Conservation (phyloP, 2,888 invertebrate genomes). For the Peribatodes rhomboidaria region DNA sequence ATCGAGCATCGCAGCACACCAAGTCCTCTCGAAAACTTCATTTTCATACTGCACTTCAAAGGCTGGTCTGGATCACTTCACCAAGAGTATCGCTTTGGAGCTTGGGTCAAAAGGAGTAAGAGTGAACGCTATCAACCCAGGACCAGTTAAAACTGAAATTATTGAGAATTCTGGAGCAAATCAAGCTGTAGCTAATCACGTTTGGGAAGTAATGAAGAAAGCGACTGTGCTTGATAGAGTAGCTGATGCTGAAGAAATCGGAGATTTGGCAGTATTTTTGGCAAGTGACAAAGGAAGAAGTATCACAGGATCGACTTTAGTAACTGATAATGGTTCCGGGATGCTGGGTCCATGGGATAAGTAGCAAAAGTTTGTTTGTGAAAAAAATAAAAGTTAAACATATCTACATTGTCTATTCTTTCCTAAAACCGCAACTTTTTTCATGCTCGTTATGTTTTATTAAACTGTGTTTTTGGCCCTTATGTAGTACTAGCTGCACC, state of each 20-base stretch:
- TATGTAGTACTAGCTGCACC: no score
- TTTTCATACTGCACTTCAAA: constrained; percentile 51
- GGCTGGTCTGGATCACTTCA: constrained; percentile 93
- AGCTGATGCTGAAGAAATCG: constrained; percentile 91
- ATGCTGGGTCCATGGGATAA: constrained; percentile 28
- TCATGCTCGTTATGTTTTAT: neutral
- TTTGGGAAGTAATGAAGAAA: constrained; percentile 89
- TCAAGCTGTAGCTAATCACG: neutral
- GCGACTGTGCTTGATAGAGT: constrained; percentile 94
- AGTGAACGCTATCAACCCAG: constrained; percentile 94
- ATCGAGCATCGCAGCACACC: constrained; percentile 44
- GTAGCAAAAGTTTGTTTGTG: neutral
- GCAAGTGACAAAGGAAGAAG: constrained; percentile 93
- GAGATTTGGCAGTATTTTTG: constrained; percentile 92
- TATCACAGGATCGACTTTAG: constrained; percentile 89
- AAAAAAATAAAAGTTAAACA: neutral
- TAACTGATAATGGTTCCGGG: constrained; percentile 45
- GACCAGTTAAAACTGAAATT: constrained; percentile 89
- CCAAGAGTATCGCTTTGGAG: constrained; percentile 92
- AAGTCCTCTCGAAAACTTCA: constrained; percentile 18
- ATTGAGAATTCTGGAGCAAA: constrained; percentile 42
- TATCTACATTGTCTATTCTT: neutral
- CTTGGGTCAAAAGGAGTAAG: constrained; percentile 90
- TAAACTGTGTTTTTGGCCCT: no score
- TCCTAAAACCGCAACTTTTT: neutral